These are phyloP conservation scores for Callopanchax toddi DNA, from an alignment of 2,113 vertebrate genomes.

Conservation along the genomic window DNA sequence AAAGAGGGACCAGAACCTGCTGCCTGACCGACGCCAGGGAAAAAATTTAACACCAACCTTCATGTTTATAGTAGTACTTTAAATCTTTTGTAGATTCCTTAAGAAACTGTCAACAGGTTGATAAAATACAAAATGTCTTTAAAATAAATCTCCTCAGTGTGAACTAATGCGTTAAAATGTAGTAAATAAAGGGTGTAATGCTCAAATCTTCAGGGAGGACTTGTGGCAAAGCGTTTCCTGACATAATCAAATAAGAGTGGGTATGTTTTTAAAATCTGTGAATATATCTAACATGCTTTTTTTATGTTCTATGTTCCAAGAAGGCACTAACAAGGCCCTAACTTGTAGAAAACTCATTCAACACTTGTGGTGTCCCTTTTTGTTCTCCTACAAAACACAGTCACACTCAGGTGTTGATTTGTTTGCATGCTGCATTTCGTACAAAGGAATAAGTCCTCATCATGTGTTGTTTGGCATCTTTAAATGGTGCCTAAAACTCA, in stretches of 20 bases:
- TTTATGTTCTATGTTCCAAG: conserved; percentile 21
- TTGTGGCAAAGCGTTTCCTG: too few species aligned
- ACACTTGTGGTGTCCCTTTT: conserved; percentile 13
- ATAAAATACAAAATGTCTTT: background rate
- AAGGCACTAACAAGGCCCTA: conserved; percentile 51
- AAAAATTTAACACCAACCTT: too few species aligned
- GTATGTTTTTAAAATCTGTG: background rate
- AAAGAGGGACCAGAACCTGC: background rate
- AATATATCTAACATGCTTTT: background rate
- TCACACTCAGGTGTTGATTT: conserved; percentile 23
- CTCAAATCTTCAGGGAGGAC: background rate
- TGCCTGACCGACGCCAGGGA: too few species aligned
- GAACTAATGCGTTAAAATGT: background rate
- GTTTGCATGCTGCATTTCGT: conserved; percentile 16
- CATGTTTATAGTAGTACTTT: too few species aligned
- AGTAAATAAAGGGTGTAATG: background rate
- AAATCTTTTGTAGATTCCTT: too few species aligned
- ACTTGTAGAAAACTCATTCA: conserved; percentile 10
- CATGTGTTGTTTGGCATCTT: conserved; percentile 32
- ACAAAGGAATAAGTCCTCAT: conserved; percentile 27
- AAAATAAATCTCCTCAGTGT: too few species aligned
- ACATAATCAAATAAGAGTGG: conserved; percentile 3
- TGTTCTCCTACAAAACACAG: conserved; percentile 4
- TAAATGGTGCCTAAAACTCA: conserved; percentile 29
- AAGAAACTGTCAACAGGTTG: background rate